Evolutionary conservation across 1,140 invertebrate genomes (phyloP), one percentile per base, ranked within the genome.

Genomic region (Pseudomyrmex concolor): DNA sequence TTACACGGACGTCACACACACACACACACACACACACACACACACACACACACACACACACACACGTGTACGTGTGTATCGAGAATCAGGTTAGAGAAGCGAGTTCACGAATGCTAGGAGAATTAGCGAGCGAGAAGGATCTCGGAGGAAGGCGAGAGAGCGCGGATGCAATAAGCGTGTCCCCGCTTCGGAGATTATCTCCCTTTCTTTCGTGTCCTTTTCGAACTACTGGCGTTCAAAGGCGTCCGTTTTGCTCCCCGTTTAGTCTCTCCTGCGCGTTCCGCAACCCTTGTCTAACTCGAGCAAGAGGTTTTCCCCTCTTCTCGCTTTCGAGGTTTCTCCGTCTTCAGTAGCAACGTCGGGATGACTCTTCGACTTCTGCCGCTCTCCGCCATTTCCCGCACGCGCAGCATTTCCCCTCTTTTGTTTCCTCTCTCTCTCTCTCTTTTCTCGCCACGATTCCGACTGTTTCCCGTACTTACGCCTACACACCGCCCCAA

Each of bases 401-500:
- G n/a, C 48, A 45, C 22, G 63, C 73, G 43, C 59, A 43, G 59
- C 59, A 50, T 25, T 34, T 34, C 34, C 34, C 34, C 34, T 34
- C 34, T 34, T 48, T 55, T 67, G 57, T 67, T 74, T 72, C 60
- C 57, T 60, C 71, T 86, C 25, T 4, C 25, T 4, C 25, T 62
- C n/a, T 54, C 15, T 22, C 57, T 43, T 54, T 34, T 34, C 34
- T 34, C 34, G 34, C 34, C 34, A 5, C 34, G 45, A 25, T 51
- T 25, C 78, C 67, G n/a, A 8, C 9, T 12, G 62, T 51, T 62
- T 81, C 45, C 63, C 78, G 63, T 72, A 34, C 34, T 68, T 77
- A 85, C 68, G 73, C 62, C 78, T 88, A 85, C 84, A 64, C 70
- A 77, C 83, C 87, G 84, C 74, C 85, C 91, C 83, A 88, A 90